A percentile compares a stretch with the other conserved stretches of the same genome.
These are phyloP conservation scores for Procambarus clarkii DNA, from an alignment of 1,140 invertebrate genomes.

Conservation along the genomic window DNA sequence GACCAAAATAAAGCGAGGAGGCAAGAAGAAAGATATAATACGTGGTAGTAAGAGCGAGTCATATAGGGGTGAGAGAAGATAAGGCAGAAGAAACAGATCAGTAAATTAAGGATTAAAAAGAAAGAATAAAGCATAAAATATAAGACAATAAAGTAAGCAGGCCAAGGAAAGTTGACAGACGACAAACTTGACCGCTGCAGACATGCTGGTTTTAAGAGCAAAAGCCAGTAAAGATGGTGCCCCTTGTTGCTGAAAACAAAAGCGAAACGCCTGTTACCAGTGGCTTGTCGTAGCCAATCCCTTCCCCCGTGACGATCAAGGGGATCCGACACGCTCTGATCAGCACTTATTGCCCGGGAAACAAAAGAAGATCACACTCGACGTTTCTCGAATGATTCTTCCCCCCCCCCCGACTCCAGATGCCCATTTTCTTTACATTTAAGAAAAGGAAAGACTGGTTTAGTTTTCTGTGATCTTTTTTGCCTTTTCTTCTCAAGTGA, in stretches of 20 bases:
- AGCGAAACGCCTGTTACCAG: constrained; percentile 29
- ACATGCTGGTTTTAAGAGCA: too few species aligned
- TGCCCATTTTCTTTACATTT: constrained; percentile 2
- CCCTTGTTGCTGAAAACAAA: constrained; percentile 6
- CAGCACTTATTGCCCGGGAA: constrained; percentile 53
- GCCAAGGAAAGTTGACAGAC: too few species aligned
- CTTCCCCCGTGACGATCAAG: constrained; percentile 41
- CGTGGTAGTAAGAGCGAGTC: too few species aligned
- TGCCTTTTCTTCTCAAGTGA: too few species aligned
- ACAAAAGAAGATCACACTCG: constrained; percentile 59
- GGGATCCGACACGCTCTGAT: constrained; percentile 55
- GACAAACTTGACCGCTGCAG: too few species aligned
- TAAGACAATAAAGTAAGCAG: too few species aligned
- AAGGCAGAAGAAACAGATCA: too few species aligned
- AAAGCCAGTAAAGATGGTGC: too few species aligned
- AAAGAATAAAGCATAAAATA: too few species aligned
- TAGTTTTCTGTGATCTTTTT: background rate
- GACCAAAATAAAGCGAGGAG: background rate
- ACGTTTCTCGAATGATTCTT: constrained; percentile 49
- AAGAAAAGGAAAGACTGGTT: background rate
- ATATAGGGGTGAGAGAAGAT: too few species aligned
- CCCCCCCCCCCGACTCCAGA: background rate
- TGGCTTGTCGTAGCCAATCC: constrained; percentile 36
- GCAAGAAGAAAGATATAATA: too few species aligned
- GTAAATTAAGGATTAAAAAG: too few species aligned